phyloP scores from a whole-genome alignment of 2,113 vertebrate species.

The Microtus oregoni region DNA sequence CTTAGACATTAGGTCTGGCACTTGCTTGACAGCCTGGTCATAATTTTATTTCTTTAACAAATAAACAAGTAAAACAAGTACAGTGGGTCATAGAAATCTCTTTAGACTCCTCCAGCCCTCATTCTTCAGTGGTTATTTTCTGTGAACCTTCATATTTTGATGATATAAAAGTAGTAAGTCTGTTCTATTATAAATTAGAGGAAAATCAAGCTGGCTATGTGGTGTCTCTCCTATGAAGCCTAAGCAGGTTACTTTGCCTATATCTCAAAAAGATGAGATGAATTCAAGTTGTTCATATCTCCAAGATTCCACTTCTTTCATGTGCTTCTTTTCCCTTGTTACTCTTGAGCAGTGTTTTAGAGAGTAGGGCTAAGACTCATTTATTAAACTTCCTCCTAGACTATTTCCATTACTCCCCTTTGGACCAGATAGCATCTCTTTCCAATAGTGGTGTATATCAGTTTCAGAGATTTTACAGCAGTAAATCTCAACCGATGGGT shows the following conservation, averaged over 20 bases:
- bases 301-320: constrained; percentile 38
- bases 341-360: constrained; percentile 44
- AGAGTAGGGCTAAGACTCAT: constrained; percentile 14
- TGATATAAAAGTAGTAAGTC: constrained; percentile 17
- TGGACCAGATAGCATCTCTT: constrained; percentile 18
- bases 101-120: not conserved
- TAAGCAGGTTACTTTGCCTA: not conserved
- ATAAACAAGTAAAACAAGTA: constrained; percentile 16
- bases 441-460: not conserved
- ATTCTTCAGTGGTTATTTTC: not conserved
- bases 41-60: constrained; percentile 18
- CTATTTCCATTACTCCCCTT: constrained; percentile 67
- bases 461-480: constrained; percentile 36
- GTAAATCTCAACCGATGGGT: not conserved
- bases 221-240: too few species aligned
- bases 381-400: constrained; percentile 61
- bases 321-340: constrained; percentile 31
- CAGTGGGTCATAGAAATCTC: not conserved
- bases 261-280: constrained; percentile 6
- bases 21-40: not conserved
- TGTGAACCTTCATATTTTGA: not conserved
- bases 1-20: not conserved
- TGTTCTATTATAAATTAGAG: constrained; percentile 18
- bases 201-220: not conserved
- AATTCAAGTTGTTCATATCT: constrained; percentile 54